phyloP scores from a whole-genome alignment of 1,140 invertebrate species.

The Andricus grossulariae region DNA sequence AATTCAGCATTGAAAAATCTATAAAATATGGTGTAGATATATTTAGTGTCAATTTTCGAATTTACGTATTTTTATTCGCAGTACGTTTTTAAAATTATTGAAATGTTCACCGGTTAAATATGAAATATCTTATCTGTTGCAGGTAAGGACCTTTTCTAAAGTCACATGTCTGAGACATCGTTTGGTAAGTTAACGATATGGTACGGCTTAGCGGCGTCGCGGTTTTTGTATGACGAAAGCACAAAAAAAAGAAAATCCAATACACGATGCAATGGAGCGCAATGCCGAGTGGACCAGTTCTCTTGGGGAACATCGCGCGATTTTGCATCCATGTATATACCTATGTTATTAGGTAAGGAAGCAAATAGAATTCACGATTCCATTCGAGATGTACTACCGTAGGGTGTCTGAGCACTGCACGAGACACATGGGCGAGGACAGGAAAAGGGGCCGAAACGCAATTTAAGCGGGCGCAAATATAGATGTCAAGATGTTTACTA shows the following conservation, averaged over 20 bases:
- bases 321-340: conserved; percentile 41
- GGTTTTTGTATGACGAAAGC: not conserved
- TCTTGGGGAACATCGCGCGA: conserved; percentile 31
- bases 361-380: conserved; percentile 58
- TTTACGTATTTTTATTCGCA: too few species aligned
- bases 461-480: conserved; percentile 68
- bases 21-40: too few species aligned
- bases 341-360: conserved; percentile 1
- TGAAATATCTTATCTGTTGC: too few species aligned
- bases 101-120: too few species aligned
- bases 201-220: not conserved
- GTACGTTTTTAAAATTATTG: too few species aligned
- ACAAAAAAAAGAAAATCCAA: conserved; percentile 19
- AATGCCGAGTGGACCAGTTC: not conserved
- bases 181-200: not conserved
- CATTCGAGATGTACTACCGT: conserved; percentile 38
- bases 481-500: conserved; percentile 72
- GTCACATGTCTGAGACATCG: not conserved
- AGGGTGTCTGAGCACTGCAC: conserved; percentile 7
- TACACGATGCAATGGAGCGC: not conserved
- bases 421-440: not conserved
- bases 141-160: not conserved
- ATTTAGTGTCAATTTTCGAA: too few species aligned
- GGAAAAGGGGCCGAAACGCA: conserved; percentile 58
- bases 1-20: too few species aligned